These are phyloP conservation scores for Bombus confusus DNA, from an alignment of 1,140 invertebrate genomes.

Conservation along the genomic window DNA sequence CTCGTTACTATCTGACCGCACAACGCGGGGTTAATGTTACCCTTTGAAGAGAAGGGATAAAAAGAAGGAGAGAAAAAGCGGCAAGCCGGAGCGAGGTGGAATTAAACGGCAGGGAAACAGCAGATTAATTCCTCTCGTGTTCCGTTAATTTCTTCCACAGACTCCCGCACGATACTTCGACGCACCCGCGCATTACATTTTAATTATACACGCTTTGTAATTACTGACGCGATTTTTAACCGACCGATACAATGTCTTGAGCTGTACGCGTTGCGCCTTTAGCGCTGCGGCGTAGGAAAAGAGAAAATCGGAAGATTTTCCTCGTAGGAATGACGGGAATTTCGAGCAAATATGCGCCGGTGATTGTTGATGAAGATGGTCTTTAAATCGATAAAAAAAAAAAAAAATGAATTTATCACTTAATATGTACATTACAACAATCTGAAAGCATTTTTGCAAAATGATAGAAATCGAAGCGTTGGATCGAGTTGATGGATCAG, in stretches of 20 bases:
- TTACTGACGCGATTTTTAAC: neutral
- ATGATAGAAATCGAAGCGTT: no score
- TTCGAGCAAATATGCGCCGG: neutral
- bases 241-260: neutral
- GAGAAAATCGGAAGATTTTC: neutral
- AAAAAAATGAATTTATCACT: no score
- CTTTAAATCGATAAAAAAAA: no score
- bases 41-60: conserved; percentile 32
- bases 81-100: neutral
- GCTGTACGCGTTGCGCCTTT: neutral
- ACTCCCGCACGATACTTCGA: neutral
- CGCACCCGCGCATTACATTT: neutral
- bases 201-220: neutral
- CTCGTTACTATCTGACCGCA: conserved; percentile 40
- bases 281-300: neutral
- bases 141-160: conserved; percentile 13
- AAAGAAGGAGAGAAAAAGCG: neutral
- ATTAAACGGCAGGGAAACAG: conserved; percentile 37
- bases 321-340: neutral
- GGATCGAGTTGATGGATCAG: no score
- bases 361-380: no score
- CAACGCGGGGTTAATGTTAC: conserved; percentile 35
- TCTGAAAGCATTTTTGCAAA: no score
- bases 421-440: no score
- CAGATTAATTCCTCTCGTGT: conserved; percentile 47